Evolutionary conservation across 2,888 invertebrate genomes (phyloP).

Genomic region (Notodonta ziczac): DNA sequence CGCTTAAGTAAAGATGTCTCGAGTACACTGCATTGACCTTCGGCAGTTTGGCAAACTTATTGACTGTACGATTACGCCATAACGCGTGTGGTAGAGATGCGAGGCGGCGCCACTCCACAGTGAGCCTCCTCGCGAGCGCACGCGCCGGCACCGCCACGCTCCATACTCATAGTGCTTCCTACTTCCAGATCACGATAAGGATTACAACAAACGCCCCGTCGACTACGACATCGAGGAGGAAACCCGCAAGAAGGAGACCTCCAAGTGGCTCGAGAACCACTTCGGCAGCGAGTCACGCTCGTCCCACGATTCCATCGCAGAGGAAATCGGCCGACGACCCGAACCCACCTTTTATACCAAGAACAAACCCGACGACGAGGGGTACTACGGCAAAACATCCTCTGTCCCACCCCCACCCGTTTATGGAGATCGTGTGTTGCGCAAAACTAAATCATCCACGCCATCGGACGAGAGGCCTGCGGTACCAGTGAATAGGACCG

Average conservation of each 20-base stretch:
- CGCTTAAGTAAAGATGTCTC: constrained; percentile 72
- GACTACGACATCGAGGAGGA: constrained; percentile 95
- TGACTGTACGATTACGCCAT: constrained; percentile 79
- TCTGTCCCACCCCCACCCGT: constrained; percentile 74
- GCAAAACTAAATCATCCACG: constrained; percentile 82
- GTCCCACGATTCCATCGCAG: constrained; percentile 88
- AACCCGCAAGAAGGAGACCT: constrained; percentile 94
- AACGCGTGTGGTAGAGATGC: constrained; percentile 61
- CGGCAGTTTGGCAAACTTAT: constrained; percentile 79
- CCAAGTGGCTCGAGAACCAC: constrained; percentile 95
- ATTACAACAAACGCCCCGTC: constrained; percentile 91
- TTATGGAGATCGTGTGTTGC: constrained; percentile 76
- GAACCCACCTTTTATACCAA: constrained; percentile 90
- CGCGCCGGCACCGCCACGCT: constrained; percentile 48
- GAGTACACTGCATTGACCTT: constrained; percentile 78
- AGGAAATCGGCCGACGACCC: constrained; percentile 85
- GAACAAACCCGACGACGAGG: constrained; percentile 83
- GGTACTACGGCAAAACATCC: constrained; percentile 75
- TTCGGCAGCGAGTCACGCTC: constrained; percentile 94
- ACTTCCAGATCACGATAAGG: constrained; percentile 88
- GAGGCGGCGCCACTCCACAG: constrained; percentile 60
- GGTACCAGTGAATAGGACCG: constrained; percentile 71
- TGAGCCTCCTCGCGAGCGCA: constrained; percentile 62
- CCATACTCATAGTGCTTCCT: constrained; percentile 48
- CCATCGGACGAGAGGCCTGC: constrained; percentile 80